A percentile compares a stretch with the other conserved stretches of the same genome.
These are phyloP conservation scores for Dipodomys stephensi DNA, from an alignment of 2,113 vertebrate species.

Conservation along the genomic window DNA sequence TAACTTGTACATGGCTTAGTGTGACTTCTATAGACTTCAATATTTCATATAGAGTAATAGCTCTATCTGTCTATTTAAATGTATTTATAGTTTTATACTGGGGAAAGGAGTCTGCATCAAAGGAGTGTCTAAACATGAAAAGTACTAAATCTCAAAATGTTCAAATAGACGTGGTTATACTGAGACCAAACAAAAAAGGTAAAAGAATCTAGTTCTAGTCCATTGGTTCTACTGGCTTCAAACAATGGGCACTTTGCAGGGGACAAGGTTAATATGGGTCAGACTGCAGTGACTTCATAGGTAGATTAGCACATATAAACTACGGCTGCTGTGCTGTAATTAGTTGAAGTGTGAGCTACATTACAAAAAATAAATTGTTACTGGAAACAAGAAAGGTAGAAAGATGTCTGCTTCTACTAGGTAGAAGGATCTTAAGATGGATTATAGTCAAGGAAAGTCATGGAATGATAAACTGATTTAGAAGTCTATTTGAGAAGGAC, in stretches of 20 bases:
- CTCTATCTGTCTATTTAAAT: background rate
- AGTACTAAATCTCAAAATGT: background rate
- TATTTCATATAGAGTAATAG: background rate
- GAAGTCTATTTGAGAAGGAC: background rate
- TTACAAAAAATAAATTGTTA: background rate
- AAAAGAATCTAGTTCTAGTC: background rate
- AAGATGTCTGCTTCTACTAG: background rate
- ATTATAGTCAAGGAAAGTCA: background rate
- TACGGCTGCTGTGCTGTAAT: background rate
- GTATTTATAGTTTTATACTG: background rate
- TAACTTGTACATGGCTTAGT: background rate
- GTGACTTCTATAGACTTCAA: background rate
- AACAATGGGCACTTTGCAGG: background rate
- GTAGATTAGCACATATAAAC: background rate
- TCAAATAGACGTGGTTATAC: background rate
- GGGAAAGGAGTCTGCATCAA: background rate
- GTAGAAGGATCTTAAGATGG: background rate
- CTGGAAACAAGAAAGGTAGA: background rate
- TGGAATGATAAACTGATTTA: background rate
- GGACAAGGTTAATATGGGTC: fast-evolving
- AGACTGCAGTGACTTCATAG: background rate
- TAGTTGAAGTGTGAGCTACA: background rate
- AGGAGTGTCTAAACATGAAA: background rate
- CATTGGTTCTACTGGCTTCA: background rate
- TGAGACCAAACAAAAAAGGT: background rate